Percentiles rank a stretch among this genome's conserved stretches.
These are phyloP conservation scores for Charina bottae DNA, from an alignment of 2,113 vertebrate species.

Conservation along the genomic window DNA sequence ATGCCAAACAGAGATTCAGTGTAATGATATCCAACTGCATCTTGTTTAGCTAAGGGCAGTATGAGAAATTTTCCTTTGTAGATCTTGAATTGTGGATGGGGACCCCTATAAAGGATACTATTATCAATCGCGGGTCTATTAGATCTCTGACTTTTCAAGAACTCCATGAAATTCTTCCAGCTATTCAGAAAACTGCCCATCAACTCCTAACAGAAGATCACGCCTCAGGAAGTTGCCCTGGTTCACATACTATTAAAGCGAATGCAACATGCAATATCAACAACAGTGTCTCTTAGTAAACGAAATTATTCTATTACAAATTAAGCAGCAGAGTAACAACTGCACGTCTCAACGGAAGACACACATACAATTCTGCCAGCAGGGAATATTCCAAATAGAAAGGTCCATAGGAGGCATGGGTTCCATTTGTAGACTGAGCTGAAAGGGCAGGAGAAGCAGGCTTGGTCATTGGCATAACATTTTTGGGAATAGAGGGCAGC, in stretches of 20 bases:
- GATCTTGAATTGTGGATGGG: neutral
- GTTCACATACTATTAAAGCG: neutral
- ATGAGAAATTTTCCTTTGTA: neutral
- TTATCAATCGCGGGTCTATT: neutral
- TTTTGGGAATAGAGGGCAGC: slow-evolving; percentile 95
- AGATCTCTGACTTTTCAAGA: neutral
- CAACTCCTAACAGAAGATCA: neutral
- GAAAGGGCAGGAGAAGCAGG: slow-evolving; percentile 80
- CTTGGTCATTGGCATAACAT: slow-evolving; percentile 89
- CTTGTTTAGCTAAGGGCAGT: neutral
- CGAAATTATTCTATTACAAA: neutral
- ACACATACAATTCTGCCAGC: slow-evolving; percentile 91
- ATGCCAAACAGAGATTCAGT: neutral
- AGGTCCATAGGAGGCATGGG: slow-evolving; percentile 95
- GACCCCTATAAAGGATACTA: neutral
- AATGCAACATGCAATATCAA: neutral
- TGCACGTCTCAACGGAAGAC: neutral
- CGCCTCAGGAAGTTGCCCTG: neutral
- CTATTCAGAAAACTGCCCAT: neutral
- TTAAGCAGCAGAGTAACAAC: neutral
- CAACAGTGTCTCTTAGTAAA: neutral
- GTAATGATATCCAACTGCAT: neutral
- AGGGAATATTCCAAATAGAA: slow-evolving; percentile 98
- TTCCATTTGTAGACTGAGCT: slow-evolving; percentile 89
- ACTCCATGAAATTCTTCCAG: neutral